phyloP scores from a whole-genome alignment of 2,888 invertebrate genomes.

The Luperina nickerlii region DNA sequence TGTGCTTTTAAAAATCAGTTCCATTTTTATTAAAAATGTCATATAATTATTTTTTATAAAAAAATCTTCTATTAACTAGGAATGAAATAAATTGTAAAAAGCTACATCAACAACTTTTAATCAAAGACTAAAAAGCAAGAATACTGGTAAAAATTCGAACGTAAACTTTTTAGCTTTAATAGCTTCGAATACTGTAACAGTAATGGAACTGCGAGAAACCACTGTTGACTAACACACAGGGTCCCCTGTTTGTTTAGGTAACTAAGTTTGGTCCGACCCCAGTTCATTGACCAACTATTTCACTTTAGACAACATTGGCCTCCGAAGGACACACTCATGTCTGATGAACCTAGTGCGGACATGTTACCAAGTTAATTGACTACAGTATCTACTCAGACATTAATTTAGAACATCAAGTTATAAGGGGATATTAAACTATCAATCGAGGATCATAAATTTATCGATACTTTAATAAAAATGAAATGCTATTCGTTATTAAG shows the following conservation, averaged over 20 bases:
- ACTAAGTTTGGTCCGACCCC: slow-evolving; percentile 83
- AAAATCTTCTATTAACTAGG: neutral
- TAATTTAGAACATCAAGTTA: neutral
- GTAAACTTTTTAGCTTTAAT: neutral
- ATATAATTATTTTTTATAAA: neutral
- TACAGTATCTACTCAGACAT: slow-evolving; percentile 3
- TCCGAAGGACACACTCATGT: slow-evolving; percentile 72
- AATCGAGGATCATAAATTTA: neutral
- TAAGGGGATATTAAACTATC: neutral
- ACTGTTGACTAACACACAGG: slow-evolving; percentile 81
- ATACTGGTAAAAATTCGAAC: neutral
- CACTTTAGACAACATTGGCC: slow-evolving; percentile 82
- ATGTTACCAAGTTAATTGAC: slow-evolving; percentile 60
- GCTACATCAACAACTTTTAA: no score
- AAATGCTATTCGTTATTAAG: neutral
- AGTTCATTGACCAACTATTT: slow-evolving; percentile 85
- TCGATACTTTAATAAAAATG: no score
- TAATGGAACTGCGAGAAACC: slow-evolving; percentile 66
- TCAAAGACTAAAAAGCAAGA: neutral
- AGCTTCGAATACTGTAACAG: slow-evolving; percentile 65
- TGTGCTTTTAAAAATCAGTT: neutral
- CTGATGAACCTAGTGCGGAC: slow-evolving; percentile 77
- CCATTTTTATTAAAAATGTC: neutral
- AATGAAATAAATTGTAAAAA: no score
- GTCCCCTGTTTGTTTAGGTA: slow-evolving; percentile 87